A percentile compares a stretch with the other conserved stretches of the same genome.
Evolutionary conservation across 2,888 invertebrate genomes (phyloP).

Genomic region (Aricia artaxerxes): DNA sequence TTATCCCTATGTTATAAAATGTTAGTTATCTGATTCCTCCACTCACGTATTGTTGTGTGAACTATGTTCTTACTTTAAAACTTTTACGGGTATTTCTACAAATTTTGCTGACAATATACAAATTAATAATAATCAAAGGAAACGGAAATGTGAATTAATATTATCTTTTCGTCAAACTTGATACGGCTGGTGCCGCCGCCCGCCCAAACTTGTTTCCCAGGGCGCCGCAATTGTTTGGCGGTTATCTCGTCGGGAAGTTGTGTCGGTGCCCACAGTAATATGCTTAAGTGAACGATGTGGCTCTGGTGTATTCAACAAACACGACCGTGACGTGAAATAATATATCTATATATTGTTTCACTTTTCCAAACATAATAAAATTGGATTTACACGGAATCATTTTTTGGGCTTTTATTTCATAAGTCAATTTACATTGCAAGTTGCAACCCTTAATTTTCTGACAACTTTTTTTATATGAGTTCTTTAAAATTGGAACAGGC

Average conservation of each 20-base stretch:
- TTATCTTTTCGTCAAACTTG: conserved; percentile 6
- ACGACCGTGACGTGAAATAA: conserved; percentile 33
- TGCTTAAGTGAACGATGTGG: conserved; percentile 77
- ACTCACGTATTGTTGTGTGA: no score
- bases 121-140: not conserved
- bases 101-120: no score
- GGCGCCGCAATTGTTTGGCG: conserved; percentile 69
- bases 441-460: no score
- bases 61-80: no score
- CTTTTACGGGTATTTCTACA: no score
- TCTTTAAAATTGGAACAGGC: no score
- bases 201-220: conserved; percentile 61
- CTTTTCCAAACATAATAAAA: conserved; percentile 19
- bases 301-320: conserved; percentile 66
- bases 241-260: conserved; percentile 66
- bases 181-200: conserved; percentile 46
- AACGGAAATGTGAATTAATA: not conserved
- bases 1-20: no score
- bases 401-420: not conserved
- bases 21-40: no score
- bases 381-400: not conserved
- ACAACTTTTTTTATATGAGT: no score
- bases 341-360: conserved; percentile 28
- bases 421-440: not conserved
- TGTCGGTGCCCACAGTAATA: conserved; percentile 62